These are phyloP conservation scores for Brachyptera putata DNA, from an alignment of 2,888 invertebrate species.

Conservation along the genomic window DNA sequence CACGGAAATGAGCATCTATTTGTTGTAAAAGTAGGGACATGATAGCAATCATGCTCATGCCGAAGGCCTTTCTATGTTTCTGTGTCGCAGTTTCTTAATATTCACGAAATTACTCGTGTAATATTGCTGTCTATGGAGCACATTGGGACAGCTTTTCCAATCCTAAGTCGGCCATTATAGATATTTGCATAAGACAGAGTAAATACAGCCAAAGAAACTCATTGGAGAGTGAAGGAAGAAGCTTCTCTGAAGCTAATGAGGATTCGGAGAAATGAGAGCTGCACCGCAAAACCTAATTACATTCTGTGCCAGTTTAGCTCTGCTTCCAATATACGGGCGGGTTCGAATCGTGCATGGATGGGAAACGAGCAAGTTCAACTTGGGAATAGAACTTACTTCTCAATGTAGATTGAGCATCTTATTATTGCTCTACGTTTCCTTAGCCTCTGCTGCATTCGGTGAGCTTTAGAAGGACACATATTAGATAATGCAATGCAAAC, in stretches of 20 bases:
- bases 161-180: constrained; percentile 6
- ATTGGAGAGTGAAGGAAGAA: too few relatives aligned
- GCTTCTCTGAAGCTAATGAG: constrained; percentile 20
- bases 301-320: neutral
- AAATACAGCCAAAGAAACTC: constrained; percentile 12
- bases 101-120: too few relatives aligned
- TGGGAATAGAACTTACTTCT: too few relatives aligned
- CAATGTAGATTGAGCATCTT: too few relatives aligned
- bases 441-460: too few relatives aligned
- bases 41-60: constrained; percentile 1
- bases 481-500: constrained; percentile 6
- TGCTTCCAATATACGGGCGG: neutral
- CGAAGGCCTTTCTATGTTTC: neutral
- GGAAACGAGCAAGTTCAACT: too few relatives aligned
- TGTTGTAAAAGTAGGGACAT: too few relatives aligned
- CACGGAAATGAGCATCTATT: too few relatives aligned
- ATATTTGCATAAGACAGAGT: constrained; percentile 9
- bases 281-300: constrained; percentile 17
- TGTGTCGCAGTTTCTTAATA: neutral
- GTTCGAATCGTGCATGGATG: too few relatives aligned
- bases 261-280: neutral
- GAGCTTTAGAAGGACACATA: neutral
- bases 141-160: too few relatives aligned
- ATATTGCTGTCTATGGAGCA: too few relatives aligned
- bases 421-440: neutral